phyloP scores from a whole-genome alignment of 2,797 vertebrate genomes.

The Botia kubotai region DNA sequence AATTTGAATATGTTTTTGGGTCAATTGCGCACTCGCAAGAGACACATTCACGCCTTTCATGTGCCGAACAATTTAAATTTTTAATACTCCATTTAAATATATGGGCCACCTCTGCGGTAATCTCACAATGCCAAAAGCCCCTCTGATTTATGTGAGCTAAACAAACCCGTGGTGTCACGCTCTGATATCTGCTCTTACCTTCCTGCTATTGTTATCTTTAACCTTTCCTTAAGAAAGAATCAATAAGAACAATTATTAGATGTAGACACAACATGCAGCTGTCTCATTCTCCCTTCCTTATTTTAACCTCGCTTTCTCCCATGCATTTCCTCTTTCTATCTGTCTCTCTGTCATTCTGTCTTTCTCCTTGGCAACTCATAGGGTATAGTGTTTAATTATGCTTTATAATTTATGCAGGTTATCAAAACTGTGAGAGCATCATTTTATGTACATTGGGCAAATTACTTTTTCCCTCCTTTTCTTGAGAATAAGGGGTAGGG shows the following conservation, averaged over 20 bases:
- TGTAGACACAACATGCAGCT: conserved; percentile 59
- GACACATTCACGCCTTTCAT: conserved; percentile 76
- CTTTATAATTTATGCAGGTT: conserved; percentile 87
- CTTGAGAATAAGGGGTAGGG: conserved; percentile 61
- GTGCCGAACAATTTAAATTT: conserved; percentile 81
- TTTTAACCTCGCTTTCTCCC: conserved; percentile 60
- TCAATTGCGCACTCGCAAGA: conserved; percentile 75
- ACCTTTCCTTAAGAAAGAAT: conserved; percentile 82
- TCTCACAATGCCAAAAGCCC: conserved; percentile 75
- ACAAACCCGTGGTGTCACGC: conserved; percentile 65
- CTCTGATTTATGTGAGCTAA: conserved; percentile 67
- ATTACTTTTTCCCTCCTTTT: conserved; percentile 76
- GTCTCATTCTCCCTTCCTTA: conserved; percentile 53
- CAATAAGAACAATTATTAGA: conserved; percentile 84
- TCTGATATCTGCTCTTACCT: conserved; percentile 67
- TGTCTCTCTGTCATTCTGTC: conserved; percentile 56
- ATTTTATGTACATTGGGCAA: conserved; percentile 88
- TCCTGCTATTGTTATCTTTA: conserved; percentile 75
- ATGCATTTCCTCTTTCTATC: conserved; percentile 51
- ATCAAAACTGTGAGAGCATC: conserved; percentile 85
- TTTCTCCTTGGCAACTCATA: conserved; percentile 79
- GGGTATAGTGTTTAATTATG: conserved; percentile 85
- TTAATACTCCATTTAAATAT: conserved; percentile 84
- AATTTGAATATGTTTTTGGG: conserved; percentile 85
- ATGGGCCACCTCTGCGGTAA: conserved; percentile 79